Evolutionary conservation across 2,113 vertebrate genomes (phyloP).

Genomic region (Oreotragus oreotragus): DNA sequence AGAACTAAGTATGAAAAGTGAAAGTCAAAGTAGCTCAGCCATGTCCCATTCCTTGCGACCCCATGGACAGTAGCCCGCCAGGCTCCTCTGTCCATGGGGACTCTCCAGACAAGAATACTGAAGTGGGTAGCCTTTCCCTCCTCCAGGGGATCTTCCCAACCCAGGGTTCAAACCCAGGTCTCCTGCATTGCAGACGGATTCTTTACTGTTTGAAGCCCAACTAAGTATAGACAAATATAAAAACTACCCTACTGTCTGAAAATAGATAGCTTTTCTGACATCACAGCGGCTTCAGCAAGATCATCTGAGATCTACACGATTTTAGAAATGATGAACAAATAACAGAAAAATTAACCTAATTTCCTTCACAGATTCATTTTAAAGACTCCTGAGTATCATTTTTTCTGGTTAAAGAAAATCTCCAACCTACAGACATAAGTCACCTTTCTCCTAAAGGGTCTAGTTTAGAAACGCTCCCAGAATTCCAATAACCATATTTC

Average conservation of each 20-base stretch:
- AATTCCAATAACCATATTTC: not conserved
- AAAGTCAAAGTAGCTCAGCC: not conserved
- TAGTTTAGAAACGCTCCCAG: not conserved
- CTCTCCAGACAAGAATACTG: not conserved
- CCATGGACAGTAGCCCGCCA: not conserved
- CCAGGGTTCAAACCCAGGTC: not conserved
- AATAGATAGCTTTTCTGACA: not conserved
- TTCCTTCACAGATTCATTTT: not conserved
- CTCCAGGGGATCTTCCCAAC: not conserved
- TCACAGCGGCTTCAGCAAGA: not conserved
- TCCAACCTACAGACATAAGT: not conserved
- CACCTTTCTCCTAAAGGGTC: not conserved
- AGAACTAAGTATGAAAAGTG: not conserved
- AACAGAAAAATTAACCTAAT: not conserved
- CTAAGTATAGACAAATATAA: not conserved
- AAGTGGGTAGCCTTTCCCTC: not conserved
- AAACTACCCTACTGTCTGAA: not conserved
- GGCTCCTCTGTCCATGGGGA: not conserved
- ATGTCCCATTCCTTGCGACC: not conserved
- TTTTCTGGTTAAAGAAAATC: not conserved
- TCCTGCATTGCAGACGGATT: not conserved
- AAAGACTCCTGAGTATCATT: not conserved
- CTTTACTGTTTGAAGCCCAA: not conserved
- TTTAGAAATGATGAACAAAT: slow-evolving; percentile 11
- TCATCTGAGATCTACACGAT: not conserved